Conservation (phyloP, 2,888 invertebrate species). For the Rhagonycha fulva region DNA sequence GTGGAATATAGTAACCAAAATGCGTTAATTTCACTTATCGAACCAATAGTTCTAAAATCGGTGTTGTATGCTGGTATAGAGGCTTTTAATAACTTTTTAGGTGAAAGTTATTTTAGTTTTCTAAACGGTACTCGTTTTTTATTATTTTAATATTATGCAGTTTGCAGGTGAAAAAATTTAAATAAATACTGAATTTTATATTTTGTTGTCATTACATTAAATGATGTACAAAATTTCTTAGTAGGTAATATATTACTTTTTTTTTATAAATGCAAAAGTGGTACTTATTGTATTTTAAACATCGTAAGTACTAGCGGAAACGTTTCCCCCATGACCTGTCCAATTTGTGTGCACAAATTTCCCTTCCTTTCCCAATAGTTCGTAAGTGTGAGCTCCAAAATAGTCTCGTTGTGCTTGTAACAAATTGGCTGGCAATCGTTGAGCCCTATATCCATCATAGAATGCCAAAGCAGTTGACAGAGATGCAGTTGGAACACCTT, state of each 20-base stretch:
- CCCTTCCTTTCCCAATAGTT: slow-evolving; percentile 83
- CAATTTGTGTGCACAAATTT: slow-evolving; percentile 96
- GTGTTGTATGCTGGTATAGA: background rate
- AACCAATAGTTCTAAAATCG: background rate
- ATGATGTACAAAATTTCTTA: background rate
- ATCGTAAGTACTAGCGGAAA: slow-evolving; percentile 90
- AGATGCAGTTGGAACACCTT: slow-evolving; percentile 94
- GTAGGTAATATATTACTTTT: background rate
- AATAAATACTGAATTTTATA: slow-evolving; percentile 1
- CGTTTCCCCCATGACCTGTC: slow-evolving; percentile 97
- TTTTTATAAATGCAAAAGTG: background rate
- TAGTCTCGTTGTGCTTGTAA: slow-evolving; percentile 97
- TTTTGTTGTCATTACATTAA: background rate
- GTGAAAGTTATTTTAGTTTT: background rate
- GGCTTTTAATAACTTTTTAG: background rate
- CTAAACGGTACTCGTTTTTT: background rate
- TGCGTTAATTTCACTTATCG: background rate
- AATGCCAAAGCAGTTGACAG: slow-evolving; percentile 93
- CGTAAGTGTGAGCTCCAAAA: slow-evolving; percentile 99
- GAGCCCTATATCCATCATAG: slow-evolving; percentile 93
- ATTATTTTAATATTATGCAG: background rate
- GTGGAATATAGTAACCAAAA: background rate
- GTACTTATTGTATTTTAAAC: slow-evolving; percentile 59
- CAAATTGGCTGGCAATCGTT: slow-evolving; percentile 89
- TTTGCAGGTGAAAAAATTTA: background rate